These are phyloP conservation scores for Eurois occulta DNA, from an alignment of 2,888 invertebrate species.

Conservation along the genomic window DNA sequence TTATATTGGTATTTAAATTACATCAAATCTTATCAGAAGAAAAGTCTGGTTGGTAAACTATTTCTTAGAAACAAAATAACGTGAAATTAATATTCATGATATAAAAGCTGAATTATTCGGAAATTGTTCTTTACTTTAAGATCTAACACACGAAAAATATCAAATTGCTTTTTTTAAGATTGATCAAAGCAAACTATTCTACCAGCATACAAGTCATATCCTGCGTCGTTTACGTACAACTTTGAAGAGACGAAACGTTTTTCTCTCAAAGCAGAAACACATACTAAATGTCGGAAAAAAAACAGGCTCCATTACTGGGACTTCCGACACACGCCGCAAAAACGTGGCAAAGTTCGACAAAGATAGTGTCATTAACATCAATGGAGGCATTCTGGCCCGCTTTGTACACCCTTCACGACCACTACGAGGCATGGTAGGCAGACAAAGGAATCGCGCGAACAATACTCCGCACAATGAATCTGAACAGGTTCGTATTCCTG, in stretches of 20 bases:
- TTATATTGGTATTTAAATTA: not conserved
- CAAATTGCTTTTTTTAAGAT: conserved; percentile 7
- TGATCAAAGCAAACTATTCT: conserved; percentile 16
- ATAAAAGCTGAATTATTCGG: not conserved
- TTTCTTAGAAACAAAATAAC: not conserved
- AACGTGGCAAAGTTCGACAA: conserved; percentile 70
- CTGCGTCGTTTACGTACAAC: conserved; percentile 32
- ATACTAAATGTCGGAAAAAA: conserved; percentile 46
- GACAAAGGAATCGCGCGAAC: conserved; percentile 65
- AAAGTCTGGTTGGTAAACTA: not conserved
- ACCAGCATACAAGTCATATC: conserved; percentile 33
- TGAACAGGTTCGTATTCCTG: conserved; percentile 47
- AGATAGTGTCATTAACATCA: conserved; percentile 78
- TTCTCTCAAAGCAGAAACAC: conserved; percentile 40
- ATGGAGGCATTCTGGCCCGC: conserved; percentile 67
- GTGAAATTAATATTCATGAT: conserved; percentile 14
- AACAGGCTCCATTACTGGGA: conserved; percentile 46
- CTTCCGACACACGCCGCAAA: conserved; percentile 62
- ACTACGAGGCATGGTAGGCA: conserved; percentile 31
- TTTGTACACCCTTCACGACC: conserved; percentile 58
- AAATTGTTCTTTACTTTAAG: conserved; percentile 5
- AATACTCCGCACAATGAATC: conserved; percentile 58
- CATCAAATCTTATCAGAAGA: not conserved
- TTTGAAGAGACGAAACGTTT: conserved; percentile 34
- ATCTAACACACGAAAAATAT: not conserved